phyloP scores from a whole-genome alignment of 2,113 vertebrate genomes.

The Monopterus albus region DNA sequence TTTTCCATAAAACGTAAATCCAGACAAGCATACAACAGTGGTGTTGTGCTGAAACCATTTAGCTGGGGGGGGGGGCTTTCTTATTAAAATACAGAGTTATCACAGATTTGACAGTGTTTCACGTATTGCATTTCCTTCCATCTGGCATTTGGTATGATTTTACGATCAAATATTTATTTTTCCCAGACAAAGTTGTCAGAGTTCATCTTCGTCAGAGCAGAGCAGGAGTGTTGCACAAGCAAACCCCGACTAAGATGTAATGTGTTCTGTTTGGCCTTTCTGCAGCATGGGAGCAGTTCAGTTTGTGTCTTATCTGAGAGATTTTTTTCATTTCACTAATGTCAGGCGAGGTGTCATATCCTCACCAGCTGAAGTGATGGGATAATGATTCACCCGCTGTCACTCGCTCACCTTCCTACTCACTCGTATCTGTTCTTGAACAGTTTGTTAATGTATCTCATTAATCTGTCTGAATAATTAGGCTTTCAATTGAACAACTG shows the following conservation, averaged over 20 bases:
- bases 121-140: conserved; percentile 27
- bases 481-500: conserved; percentile 41
- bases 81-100: conserved; percentile 6
- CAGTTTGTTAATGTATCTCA: conserved; percentile 52
- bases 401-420: conserved; percentile 63
- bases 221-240: not conserved
- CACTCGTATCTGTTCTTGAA: conserved; percentile 38
- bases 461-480: conserved; percentile 38
- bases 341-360: conserved; percentile 65
- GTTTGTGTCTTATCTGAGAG: conserved; percentile 33
- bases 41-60: not conserved
- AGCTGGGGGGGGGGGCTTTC: not conserved
- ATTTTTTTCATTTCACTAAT: conserved; percentile 48
- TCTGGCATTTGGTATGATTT: conserved; percentile 18
- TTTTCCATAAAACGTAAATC: conserved; percentile 42
- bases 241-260: not conserved
- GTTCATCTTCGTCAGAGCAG: conserved; percentile 33
- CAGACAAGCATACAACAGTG: not conserved
- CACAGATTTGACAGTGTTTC: conserved; percentile 47
- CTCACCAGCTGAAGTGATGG: conserved; percentile 68
- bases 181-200: conserved; percentile 16
- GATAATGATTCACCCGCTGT: conserved; percentile 59
- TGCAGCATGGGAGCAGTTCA: not conserved
- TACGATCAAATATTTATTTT: conserved; percentile 58
- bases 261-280: not conserved